Conservation (phyloP, 92 coral and sea anemone genomes). For the Parazoanthus atlanticus region DNA sequence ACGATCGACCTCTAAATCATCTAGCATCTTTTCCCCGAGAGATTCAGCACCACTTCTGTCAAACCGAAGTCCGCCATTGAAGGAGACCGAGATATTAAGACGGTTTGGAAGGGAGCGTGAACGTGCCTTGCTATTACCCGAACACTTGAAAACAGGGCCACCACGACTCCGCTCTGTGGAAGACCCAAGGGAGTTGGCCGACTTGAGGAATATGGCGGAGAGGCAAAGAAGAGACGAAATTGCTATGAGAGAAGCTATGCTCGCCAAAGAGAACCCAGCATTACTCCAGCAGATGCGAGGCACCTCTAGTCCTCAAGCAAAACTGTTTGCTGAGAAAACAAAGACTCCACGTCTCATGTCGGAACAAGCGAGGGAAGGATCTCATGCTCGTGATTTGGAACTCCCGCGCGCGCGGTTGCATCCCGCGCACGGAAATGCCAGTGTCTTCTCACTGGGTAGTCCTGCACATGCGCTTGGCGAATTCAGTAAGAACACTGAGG, state of each 20-base stretch:
- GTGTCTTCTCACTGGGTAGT: constrained; percentile 61
- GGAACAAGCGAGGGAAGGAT: constrained; percentile 45
- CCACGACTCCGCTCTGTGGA: constrained; percentile 85
- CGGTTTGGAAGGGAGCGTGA: constrained; percentile 60
- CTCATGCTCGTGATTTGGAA: constrained; percentile 43
- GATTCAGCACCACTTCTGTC: constrained; percentile 14
- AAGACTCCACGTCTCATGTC: constrained; percentile 18
- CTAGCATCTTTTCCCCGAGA: constrained; percentile 11
- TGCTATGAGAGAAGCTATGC: constrained; percentile 50
- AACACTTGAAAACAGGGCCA: constrained; percentile 81
- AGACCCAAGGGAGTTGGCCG: constrained; percentile 62
- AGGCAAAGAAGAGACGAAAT: constrained; percentile 72
- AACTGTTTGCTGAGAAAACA: constrained; percentile 59
- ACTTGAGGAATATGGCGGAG: constrained; percentile 63
- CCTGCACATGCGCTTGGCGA: constrained; percentile 66
- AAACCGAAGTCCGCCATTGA: constrained; percentile 31
- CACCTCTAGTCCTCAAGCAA: constrained; percentile 63
- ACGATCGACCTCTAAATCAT: constrained; percentile 9
- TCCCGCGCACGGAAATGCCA: constrained; percentile 67
- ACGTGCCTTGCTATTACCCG: constrained; percentile 50
- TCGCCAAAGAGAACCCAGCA: constrained; percentile 46
- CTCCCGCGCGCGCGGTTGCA: constrained; percentile 50
- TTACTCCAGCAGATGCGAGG: constrained; percentile 50
- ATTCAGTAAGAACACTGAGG: constrained; percentile 59
- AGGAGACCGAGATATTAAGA: constrained; percentile 27